phyloP scores from a whole-genome alignment of 2,113 vertebrate species.

The Cercocebus atys region DNA sequence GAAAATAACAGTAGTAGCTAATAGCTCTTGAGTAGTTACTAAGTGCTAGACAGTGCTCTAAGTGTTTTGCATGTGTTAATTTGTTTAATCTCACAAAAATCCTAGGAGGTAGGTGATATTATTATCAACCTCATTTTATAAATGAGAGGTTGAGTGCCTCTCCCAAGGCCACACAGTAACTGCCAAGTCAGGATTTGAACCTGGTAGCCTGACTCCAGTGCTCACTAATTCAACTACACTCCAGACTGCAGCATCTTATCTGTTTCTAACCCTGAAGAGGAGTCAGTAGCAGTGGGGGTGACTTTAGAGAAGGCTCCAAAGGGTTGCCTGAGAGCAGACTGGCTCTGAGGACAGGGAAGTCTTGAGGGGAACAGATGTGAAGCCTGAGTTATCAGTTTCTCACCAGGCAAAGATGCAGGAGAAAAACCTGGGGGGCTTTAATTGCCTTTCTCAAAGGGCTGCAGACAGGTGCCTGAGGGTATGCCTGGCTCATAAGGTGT shows the following conservation, averaged over 20 bases:
- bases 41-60: not conserved
- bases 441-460: not conserved
- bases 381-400: not conserved
- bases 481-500: rapidly evolving
- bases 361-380: not conserved
- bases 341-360: not conserved
- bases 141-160: not conserved
- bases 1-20: not conserved
- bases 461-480: not conserved
- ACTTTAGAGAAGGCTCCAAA: not conserved
- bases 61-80: not conserved
- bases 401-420: not conserved
- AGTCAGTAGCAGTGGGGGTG: not conserved
- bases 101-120: not conserved
- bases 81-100: not conserved
- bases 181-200: not conserved
- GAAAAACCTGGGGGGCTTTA: not conserved
- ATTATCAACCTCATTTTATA: not conserved
- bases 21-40: not conserved
- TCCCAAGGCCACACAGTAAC: not conserved
- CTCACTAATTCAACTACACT: not conserved
- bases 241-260: not conserved
- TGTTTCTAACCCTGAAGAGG: not conserved
- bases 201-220: not conserved
- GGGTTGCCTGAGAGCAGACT: not conserved